Percentiles rank a stretch among this genome's conserved stretches.
Conservation (phyloP, 1,140 invertebrate species). For the Wiebesia pumilae region DNA sequence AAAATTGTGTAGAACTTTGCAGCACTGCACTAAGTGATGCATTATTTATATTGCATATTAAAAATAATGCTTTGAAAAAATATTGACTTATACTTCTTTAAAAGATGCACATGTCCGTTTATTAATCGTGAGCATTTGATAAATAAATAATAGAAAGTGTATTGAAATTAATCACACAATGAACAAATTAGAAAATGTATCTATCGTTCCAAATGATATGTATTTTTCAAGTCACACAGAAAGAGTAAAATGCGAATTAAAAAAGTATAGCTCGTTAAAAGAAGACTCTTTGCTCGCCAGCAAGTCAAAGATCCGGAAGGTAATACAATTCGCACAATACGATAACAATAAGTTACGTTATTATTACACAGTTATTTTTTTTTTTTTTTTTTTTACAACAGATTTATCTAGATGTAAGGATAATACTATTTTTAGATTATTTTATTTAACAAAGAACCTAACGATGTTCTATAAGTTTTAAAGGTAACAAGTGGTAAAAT, state of each 20-base stretch:
- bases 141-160: background rate
- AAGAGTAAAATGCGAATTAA: no score
- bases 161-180: background rate
- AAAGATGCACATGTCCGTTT: conserved; percentile 11
- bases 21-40: background rate
- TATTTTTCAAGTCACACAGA: background rate
- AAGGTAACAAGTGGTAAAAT: conserved; percentile 54
- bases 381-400: conserved; percentile 48
- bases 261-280: background rate
- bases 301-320: conserved; percentile 54
- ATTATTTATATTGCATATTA: background rate
- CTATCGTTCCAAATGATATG: background rate
- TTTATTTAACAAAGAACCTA: conserved; percentile 47
- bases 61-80: background rate
- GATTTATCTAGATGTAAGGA: conserved; percentile 50
- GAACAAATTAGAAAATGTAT: background rate
- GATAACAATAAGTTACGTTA: conserved; percentile 51
- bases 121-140: background rate
- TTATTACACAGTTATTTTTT: conserved; percentile 45
- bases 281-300: conserved; percentile 54
- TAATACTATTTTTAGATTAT: conserved; percentile 52
- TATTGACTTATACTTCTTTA: background rate
- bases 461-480: conserved; percentile 47
- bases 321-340: conserved; percentile 49
- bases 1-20: background rate